phyloP scores from a whole-genome alignment of 92 coral and sea anemone genomes.

The Epizoanthus illoricatus region DNA sequence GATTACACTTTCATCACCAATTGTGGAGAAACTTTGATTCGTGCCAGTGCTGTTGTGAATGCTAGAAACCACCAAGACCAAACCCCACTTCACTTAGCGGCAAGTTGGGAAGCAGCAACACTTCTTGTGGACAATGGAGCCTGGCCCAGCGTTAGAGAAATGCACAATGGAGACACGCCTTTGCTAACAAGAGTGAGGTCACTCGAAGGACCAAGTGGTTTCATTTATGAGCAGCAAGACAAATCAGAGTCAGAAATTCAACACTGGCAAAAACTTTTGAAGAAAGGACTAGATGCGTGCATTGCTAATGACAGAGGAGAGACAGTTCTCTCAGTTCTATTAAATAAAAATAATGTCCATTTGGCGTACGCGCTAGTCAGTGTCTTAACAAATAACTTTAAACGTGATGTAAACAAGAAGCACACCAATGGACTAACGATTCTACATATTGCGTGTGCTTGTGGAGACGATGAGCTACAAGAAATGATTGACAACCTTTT shows the following conservation, averaged over 20 bases:
- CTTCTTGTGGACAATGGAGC: conserved; percentile 32
- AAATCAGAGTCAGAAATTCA: neutral
- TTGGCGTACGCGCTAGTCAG: conserved; percentile 17
- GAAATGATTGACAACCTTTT: conserved; percentile 28
- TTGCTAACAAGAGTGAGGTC: conserved; percentile 30
- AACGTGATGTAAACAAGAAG: conserved; percentile 26
- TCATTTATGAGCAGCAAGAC: conserved; percentile 4
- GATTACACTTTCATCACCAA: conserved; percentile 16
- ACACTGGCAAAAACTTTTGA: conserved; percentile 33
- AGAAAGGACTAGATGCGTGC: conserved; percentile 37
- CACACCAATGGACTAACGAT: conserved; percentile 42
- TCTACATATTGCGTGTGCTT: conserved; percentile 26
- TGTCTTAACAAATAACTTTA: neutral
- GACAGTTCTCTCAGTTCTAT: conserved; percentile 17
- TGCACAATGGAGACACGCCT: conserved; percentile 21
- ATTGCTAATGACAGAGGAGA: conserved; percentile 1
- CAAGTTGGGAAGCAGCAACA: conserved; percentile 22
- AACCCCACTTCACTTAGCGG: conserved; percentile 34
- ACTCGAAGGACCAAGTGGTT: conserved; percentile 7
- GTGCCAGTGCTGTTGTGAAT: conserved; percentile 24
- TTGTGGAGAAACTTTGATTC: conserved; percentile 26
- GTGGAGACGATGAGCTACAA: conserved; percentile 29
- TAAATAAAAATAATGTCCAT: neutral
- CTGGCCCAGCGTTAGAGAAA: conserved; percentile 9
- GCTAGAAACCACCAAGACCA: conserved; percentile 19